Evolutionary conservation across 1,140 invertebrate genomes (phyloP).

Genomic region (Aphidius gifuensis): DNA sequence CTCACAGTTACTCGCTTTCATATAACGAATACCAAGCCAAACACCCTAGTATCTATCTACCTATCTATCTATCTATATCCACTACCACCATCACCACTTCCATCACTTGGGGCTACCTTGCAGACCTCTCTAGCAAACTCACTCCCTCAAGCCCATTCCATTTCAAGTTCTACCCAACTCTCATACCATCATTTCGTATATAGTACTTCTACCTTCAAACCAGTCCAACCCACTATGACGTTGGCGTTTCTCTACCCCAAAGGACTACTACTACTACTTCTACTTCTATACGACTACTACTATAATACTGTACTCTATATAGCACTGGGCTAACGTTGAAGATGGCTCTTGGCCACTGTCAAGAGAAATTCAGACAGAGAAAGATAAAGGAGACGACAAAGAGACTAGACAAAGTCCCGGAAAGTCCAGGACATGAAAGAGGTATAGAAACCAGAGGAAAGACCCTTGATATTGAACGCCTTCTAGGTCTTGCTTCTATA

Average conservation of each 20-base stretch:
- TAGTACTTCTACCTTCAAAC: slow-evolving; percentile 10
- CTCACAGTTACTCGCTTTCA: background rate
- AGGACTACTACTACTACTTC: slow-evolving; percentile 3
- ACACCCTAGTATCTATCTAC: background rate
- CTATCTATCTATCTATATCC: background rate
- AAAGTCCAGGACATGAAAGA: slow-evolving; percentile 25
- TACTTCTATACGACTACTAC: background rate
- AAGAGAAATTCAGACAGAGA: background rate
- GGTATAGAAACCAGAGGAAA: slow-evolving; percentile 12
- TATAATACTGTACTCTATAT: background rate
- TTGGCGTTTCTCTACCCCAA: slow-evolving; percentile 13
- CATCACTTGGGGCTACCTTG: background rate
- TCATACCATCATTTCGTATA: background rate
- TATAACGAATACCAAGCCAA: too few relatives aligned
- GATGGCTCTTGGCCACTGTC: slow-evolving; percentile 25
- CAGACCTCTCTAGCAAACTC: slow-evolving; percentile 2
- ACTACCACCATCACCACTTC: slow-evolving; percentile 10
- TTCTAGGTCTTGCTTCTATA: too few relatives aligned
- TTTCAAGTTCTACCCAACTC: slow-evolving; percentile 9
- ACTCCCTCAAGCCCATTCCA: background rate
- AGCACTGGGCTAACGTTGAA: slow-evolving; percentile 10
- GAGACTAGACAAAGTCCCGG: slow-evolving; percentile 24
- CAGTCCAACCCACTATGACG: background rate
- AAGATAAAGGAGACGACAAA: slow-evolving; percentile 5
- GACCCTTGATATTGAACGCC: slow-evolving; percentile 9